Evolutionary conservation across 2,113 vertebrate genomes (phyloP).

Genomic region (Hylia prasina): DNA sequence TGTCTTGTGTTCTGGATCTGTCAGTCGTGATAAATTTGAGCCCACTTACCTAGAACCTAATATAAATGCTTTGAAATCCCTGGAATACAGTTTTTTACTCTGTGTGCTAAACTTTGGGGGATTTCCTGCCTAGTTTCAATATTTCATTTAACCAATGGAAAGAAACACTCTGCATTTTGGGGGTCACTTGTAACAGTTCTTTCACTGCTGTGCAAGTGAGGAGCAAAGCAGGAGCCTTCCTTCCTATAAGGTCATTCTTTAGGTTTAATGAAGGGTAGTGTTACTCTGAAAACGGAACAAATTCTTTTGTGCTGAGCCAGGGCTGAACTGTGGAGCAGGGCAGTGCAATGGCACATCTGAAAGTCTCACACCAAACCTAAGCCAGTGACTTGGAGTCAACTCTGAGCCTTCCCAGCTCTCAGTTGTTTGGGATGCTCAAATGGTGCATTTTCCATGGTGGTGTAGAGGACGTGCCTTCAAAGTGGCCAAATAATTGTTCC

Average conservation of each 20-base stretch:
- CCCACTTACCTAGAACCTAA: background rate
- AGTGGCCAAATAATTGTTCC: background rate
- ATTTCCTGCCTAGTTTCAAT: background rate
- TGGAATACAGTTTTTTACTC: background rate
- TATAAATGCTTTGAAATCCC: background rate
- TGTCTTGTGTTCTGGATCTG: background rate
- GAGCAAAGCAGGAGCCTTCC: background rate
- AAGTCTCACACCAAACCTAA: background rate
- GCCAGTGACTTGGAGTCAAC: background rate
- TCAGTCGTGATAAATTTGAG: background rate
- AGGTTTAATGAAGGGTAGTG: background rate
- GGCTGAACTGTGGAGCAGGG: background rate
- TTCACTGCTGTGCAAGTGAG: background rate
- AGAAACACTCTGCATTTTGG: background rate
- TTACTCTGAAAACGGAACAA: background rate
- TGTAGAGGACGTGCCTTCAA: background rate
- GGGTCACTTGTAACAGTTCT: background rate
- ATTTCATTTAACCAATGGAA: background rate
- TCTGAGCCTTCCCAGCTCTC: background rate
- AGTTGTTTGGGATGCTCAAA: background rate
- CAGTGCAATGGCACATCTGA: background rate
- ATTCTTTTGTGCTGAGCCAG: background rate
- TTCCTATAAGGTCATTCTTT: background rate
- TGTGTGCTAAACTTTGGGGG: background rate
- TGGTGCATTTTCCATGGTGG: background rate